Evolutionary conservation across 1,140 invertebrate genomes (phyloP).

Genomic region (Lineus longissimus): DNA sequence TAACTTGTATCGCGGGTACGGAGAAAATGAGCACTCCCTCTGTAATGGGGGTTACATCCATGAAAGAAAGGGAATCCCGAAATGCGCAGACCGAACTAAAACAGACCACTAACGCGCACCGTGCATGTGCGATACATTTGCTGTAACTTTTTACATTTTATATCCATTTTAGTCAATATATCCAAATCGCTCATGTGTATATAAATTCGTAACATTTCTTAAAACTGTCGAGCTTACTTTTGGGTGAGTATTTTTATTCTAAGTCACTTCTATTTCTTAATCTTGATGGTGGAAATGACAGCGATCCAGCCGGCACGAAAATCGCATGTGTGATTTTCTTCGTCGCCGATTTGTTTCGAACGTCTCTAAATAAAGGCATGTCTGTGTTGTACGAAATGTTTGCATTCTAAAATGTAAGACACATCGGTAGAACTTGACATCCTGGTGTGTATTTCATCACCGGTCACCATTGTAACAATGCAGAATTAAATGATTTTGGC

Average conservation of each 20-base stretch:
- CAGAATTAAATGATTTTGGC: too few species aligned
- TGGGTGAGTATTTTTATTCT: conserved; percentile 12
- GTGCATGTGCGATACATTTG: conserved; percentile 30
- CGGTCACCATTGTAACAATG: too few species aligned
- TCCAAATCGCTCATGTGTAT: too few species aligned
- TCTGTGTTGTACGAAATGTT: too few species aligned
- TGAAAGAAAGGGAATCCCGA: not conserved
- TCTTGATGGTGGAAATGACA: conserved; percentile 12
- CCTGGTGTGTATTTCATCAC: too few species aligned
- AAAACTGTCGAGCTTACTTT: conserved; percentile 14
- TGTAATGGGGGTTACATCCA: conserved; percentile 19
- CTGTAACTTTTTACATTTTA: conserved; percentile 16
- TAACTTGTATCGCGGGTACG: not conserved
- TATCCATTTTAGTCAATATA: too few species aligned
- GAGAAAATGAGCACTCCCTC: conserved; percentile 2
- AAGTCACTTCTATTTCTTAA: conserved; percentile 10
- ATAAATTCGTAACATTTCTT: conserved; percentile 3
- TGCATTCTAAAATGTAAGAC: too few species aligned
- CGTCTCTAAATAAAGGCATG: too few species aligned
- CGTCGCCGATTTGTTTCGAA: too few species aligned
- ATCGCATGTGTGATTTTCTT: too few species aligned
- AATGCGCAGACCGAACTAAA: conserved; percentile 20
- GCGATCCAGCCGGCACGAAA: conserved; percentile 4
- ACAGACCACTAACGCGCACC: conserved; percentile 30
- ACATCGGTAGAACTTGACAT: too few species aligned